These are phyloP conservation scores for Emberiza fucata DNA, from an alignment of 2,113 vertebrate genomes.

Conservation along the genomic window DNA sequence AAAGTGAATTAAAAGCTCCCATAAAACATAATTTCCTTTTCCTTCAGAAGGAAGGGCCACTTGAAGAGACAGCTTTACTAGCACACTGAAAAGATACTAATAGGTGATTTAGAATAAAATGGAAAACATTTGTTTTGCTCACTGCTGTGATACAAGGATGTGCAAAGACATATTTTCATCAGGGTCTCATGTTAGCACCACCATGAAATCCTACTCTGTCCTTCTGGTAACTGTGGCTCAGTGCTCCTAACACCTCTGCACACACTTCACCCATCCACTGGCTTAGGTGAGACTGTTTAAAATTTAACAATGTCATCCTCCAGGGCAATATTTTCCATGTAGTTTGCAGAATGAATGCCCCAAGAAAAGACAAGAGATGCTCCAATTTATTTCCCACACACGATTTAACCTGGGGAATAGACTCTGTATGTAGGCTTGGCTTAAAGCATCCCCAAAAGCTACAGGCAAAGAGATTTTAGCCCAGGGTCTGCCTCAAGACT, in stretches of 20 bases:
- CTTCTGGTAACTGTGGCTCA: neutral
- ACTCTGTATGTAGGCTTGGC: neutral
- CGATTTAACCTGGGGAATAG: neutral
- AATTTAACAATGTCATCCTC: neutral
- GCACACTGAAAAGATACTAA: neutral
- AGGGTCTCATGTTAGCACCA: fast-evolving
- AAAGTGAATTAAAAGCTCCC: neutral
- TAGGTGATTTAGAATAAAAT: neutral
- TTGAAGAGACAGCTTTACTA: neutral
- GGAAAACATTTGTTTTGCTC: neutral
- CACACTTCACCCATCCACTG: neutral
- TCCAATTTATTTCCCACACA: neutral
- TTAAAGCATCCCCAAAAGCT: neutral
- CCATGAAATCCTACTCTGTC: neutral
- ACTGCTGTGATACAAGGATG: neutral
- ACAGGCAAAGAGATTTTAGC: neutral
- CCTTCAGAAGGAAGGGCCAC: neutral
- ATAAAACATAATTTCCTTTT: conserved; percentile 16
- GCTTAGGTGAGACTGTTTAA: neutral
- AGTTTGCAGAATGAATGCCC: neutral
- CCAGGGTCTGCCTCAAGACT: neutral
- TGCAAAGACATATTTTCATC: neutral
- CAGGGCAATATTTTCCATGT: neutral
- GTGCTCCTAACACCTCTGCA: neutral
- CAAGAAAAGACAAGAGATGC: neutral